Percentiles rank a stretch among this genome's conserved stretches.
Evolutionary conservation across 2,888 invertebrate genomes (phyloP).

Genomic region (Diaphora mendica): DNA sequence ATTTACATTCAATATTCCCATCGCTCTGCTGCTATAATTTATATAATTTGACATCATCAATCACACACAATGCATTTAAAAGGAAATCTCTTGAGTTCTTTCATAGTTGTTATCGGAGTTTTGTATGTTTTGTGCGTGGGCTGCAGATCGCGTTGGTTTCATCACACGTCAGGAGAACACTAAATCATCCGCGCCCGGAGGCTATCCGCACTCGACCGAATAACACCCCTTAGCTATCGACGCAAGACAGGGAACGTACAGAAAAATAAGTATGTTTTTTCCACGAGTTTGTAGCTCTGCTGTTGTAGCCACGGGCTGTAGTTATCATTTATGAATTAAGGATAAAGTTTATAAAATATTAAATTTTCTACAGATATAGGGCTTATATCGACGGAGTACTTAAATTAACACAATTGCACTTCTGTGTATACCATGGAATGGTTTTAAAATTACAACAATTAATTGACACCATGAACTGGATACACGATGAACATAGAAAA

Average conservation of each 20-base stretch:
- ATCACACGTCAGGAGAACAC: conserved; percentile 50
- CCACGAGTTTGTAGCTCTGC: background rate
- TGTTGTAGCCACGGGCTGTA: no score
- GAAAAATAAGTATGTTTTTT: background rate
- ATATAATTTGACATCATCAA: conserved; percentile 29
- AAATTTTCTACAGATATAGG: background rate
- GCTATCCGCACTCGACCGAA: conserved; percentile 52
- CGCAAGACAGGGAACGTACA: background rate
- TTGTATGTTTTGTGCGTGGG: conserved; percentile 38
- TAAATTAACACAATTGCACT: no score
- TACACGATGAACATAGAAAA: background rate
- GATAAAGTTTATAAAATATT: background rate
- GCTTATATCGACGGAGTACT: background rate
- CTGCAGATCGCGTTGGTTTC: conserved; percentile 40
- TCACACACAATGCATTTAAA: conserved; percentile 40
- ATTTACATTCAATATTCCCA: conserved; percentile 4
- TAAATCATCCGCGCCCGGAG: conserved; percentile 52
- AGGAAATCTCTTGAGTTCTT: conserved; percentile 29
- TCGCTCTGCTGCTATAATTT: conserved; percentile 16
- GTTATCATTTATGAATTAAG: background rate
- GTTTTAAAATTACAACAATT: no score
- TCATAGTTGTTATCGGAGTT: conserved; percentile 42
- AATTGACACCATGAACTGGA: background rate
- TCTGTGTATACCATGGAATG: no score
- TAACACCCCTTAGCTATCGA: conserved; percentile 39